These are phyloP conservation scores for Xanthia togata DNA, from an alignment of 2,888 invertebrate genomes.

Conservation along the genomic window DNA sequence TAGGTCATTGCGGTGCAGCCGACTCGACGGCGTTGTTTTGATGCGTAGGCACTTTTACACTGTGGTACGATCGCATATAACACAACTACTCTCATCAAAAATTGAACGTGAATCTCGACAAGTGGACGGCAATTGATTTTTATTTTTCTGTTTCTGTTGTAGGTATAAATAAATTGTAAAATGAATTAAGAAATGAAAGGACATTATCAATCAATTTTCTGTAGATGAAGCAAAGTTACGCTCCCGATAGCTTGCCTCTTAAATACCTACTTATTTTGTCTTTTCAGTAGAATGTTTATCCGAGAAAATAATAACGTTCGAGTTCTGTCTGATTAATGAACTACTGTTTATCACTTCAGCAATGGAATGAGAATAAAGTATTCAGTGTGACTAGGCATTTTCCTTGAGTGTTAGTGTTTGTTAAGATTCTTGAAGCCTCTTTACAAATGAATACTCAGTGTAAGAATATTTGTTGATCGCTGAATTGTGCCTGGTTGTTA, in stretches of 20 bases:
- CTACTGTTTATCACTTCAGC: slow-evolving; percentile 69
- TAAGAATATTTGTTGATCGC: neutral
- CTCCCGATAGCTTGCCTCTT: neutral
- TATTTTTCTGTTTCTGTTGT: no score
- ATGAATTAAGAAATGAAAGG: neutral
- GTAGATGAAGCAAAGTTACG: neutral
- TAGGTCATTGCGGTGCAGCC: no score
- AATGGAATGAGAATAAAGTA: slow-evolving; percentile 28
- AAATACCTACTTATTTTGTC: slow-evolving; percentile 3
- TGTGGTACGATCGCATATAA: no score
- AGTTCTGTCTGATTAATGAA: slow-evolving; percentile 70
- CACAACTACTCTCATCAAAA: no score
- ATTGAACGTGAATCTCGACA: no score
- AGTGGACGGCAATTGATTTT: no score
- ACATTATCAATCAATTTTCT: neutral
- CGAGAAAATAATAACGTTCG: slow-evolving; percentile 35
- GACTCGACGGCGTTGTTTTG: no score
- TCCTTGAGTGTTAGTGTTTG: slow-evolving; percentile 7
- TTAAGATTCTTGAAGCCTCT: neutral
- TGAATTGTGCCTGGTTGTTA: neutral
- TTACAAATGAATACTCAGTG: no score
- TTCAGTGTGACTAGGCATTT: slow-evolving; percentile 21
- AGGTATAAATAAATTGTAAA: neutral
- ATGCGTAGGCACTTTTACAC: no score
- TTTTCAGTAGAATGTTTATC: neutral